A percentile compares a stretch with the other conserved stretches of the same genome.
Conservation (phyloP, 2,113 vertebrate species). For the Cyprinodon variegatus region DNA sequence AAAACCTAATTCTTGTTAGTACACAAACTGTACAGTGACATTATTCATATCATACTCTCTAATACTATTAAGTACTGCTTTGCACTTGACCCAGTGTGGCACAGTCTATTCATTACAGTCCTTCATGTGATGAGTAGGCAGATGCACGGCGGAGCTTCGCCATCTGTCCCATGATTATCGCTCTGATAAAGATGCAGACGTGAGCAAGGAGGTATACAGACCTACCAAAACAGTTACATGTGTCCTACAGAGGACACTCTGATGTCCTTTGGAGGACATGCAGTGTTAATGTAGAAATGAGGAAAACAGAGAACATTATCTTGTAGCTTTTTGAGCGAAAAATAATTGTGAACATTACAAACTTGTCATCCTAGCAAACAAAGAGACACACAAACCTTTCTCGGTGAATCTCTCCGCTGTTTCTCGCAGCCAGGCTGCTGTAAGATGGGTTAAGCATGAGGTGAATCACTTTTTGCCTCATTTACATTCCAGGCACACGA, state of each 20-base stretch:
- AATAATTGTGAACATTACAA: background rate
- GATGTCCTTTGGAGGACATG: no score
- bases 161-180: conserved; percentile 43
- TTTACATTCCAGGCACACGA: conserved; percentile 55
- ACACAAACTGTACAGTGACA: background rate
- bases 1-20: no score
- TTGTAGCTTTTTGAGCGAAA: background rate
- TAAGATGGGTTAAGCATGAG: conserved; percentile 55
- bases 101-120: background rate
- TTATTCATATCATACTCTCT: background rate
- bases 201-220: background rate
- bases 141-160: conserved; percentile 32
- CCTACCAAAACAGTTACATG: background rate
- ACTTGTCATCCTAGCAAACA: background rate
- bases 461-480: conserved; percentile 41
- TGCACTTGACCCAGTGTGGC: conserved; percentile 4
- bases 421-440: background rate
- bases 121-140: conserved; percentile 25
- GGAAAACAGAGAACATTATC: background rate
- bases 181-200: conserved; percentile 33
- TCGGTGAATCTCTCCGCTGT: conserved; percentile 21
- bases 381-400: background rate
- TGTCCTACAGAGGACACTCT: background rate
- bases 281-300: background rate
- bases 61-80: background rate